These are phyloP conservation scores for Aplochiton taeniatus DNA, from an alignment of 2,797 vertebrate genomes.

Conservation along the genomic window DNA sequence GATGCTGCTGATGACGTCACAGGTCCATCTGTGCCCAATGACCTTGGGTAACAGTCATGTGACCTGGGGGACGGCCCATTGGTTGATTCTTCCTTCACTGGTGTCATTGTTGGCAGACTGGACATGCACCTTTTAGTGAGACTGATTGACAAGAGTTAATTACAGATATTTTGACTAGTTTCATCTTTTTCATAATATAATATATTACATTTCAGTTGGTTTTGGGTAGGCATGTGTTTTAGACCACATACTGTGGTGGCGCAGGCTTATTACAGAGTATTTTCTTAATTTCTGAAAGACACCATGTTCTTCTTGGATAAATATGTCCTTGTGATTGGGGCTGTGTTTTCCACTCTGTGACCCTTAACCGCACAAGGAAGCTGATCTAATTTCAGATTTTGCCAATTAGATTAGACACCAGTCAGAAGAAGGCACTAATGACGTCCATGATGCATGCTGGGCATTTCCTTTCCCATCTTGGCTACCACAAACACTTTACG, in stretches of 20 bases:
- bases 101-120: constrained; percentile 8
- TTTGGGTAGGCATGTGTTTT: too few species aligned
- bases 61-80: constrained; percentile 33
- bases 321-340: constrained; percentile 12
- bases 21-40: constrained; percentile 51
- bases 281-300: too few species aligned
- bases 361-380: constrained; percentile 9
- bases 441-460: constrained; percentile 11
- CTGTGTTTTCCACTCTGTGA: not conserved
- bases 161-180: too few species aligned
- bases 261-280: too few species aligned
- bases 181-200: too few species aligned
- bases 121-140: not conserved
- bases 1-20: constrained; percentile 42
- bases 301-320: not conserved
- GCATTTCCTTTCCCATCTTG: constrained; percentile 5
- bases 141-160: too few species aligned
- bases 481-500: not conserved
- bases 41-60: constrained; percentile 30
- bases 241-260: too few species aligned
- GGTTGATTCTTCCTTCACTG: constrained; percentile 14
- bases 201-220: too few species aligned
- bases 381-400: constrained; percentile 24
- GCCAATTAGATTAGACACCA: constrained; percentile 25
- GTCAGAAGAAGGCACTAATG: constrained; percentile 14